Percentiles rank a stretch among this genome's conserved stretches.
These are phyloP conservation scores for Tetramorium simillimum DNA, from an alignment of 1,140 invertebrate species.

Conservation along the genomic window DNA sequence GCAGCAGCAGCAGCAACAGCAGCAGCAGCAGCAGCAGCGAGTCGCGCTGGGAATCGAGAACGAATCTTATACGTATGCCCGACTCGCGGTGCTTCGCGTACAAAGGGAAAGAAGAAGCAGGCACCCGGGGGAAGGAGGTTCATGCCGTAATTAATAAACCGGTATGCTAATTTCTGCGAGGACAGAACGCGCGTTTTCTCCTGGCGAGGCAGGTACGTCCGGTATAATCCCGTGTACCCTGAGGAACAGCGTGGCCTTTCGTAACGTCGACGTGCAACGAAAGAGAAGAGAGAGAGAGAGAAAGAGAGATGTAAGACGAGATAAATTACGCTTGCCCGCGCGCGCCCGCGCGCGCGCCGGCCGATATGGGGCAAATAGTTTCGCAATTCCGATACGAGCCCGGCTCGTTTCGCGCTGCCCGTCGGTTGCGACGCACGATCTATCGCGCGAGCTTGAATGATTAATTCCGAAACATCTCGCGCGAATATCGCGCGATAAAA, in stretches of 20 bases:
- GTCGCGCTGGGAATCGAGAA: constrained; percentile 65
- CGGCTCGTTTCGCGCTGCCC: constrained; percentile 36
- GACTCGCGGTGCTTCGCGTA: constrained; percentile 27
- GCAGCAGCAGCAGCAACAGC: neutral
- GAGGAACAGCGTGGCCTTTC: constrained; percentile 33
- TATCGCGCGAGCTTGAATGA: constrained; percentile 46
- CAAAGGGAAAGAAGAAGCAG: constrained; percentile 41
- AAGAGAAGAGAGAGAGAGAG: neutral
- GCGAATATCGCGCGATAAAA: constrained; percentile 48
- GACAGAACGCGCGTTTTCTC: constrained; percentile 73
- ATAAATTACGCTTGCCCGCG: constrained; percentile 48
- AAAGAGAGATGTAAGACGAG: constrained; percentile 64
- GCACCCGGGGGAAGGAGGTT: constrained; percentile 5
- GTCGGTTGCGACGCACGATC: constrained; percentile 36
- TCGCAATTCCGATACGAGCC: constrained; percentile 54
- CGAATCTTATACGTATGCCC: constrained; percentile 55
- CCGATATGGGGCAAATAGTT: constrained; percentile 58
- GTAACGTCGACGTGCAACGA: neutral
- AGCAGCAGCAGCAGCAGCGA: constrained; percentile 16
- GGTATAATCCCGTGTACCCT: constrained; percentile 22
- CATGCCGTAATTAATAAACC: constrained; percentile 78
- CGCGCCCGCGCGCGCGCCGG: neutral
- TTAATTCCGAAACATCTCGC: constrained; percentile 52
- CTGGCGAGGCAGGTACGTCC: constrained; percentile 39
- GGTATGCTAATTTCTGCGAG: constrained; percentile 77